Evolutionary conservation across 2,113 vertebrate genomes (phyloP).

Genomic region (Perca schrenkii): DNA sequence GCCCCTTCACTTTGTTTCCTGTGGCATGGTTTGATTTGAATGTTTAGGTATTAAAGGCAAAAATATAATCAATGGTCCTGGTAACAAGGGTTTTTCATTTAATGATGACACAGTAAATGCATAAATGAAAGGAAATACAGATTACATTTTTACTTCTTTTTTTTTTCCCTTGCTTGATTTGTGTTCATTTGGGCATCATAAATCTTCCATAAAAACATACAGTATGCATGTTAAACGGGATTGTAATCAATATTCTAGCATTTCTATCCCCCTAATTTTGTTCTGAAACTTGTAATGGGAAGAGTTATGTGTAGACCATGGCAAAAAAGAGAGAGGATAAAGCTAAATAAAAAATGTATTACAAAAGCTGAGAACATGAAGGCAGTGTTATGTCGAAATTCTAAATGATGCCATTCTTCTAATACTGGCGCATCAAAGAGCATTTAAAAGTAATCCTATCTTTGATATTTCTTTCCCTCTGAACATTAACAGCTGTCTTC

Average conservation of each 20-base stretch:
- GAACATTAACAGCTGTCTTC: slow-evolving; percentile 53
- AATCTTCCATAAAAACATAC: neutral
- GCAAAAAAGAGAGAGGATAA: slow-evolving; percentile 17
- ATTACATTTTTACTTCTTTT: neutral
- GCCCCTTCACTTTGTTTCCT: neutral
- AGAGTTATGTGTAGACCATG: neutral
- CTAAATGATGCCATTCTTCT: slow-evolving; percentile 59
- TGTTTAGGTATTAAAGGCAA: neutral
- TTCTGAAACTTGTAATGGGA: slow-evolving; percentile 17
- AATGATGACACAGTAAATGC: neutral
- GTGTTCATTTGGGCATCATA: neutral
- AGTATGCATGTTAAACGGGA: slow-evolving; percentile 5
- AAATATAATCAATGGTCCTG: neutral
- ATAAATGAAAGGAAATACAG: neutral
- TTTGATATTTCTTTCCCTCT: slow-evolving; percentile 58
- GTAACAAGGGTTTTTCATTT: neutral
- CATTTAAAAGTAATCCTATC: slow-evolving; percentile 55
- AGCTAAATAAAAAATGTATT: slow-evolving; percentile 43
- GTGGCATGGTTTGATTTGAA: neutral
- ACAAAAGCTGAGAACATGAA: slow-evolving; percentile 45
- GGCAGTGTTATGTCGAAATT: slow-evolving; percentile 4
- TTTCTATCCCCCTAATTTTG: neutral
- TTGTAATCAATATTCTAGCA: neutral
- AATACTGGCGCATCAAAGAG: slow-evolving; percentile 66
- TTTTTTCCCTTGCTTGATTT: neutral